A percentile compares a stretch with the other conserved stretches of the same genome.
phyloP scores from a whole-genome alignment of 2,797 vertebrate species.

The Podargus strigoides region DNA sequence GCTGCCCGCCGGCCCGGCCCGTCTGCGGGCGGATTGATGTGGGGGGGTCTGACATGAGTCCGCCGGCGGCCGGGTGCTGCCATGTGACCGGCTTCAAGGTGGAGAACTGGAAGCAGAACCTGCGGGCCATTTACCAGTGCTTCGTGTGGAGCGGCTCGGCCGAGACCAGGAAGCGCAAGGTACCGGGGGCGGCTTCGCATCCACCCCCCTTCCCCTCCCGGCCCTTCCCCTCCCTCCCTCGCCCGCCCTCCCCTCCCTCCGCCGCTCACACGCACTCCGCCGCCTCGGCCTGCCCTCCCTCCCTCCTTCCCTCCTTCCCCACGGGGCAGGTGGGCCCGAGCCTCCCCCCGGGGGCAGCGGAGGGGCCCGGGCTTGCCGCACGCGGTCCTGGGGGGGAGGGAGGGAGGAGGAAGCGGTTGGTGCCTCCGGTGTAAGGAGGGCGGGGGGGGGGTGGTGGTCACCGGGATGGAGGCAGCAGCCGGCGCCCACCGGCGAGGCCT shows the following conservation, averaged over 20 bases:
- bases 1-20: conserved; percentile 48
- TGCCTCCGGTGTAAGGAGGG: neutral
- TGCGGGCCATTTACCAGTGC: conserved; percentile 96
- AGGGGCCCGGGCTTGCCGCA: neutral
- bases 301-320: neutral
- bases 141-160: conserved; percentile 97
- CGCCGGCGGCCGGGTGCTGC: conserved; percentile 88
- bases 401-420: neutral
- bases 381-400: neutral
- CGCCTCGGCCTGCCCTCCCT: neutral
- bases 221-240: neutral
- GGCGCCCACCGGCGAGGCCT: neutral
- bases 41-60: conserved; percentile 88
- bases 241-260: neutral
- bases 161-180: conserved; percentile 95
- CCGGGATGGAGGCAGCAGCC: neutral
- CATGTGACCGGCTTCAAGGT: conserved; percentile 98
- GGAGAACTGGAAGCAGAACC: conserved; percentile 98
- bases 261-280: neutral
- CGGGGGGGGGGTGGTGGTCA: neutral
- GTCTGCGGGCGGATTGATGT: conserved; percentile 71
- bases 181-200: conserved; percentile 54
- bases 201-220: neutral
- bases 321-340: conserved; percentile 28
- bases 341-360: neutral